Conservation (phyloP, 2,888 invertebrate genomes). For the Yponomeuta malinellus region DNA sequence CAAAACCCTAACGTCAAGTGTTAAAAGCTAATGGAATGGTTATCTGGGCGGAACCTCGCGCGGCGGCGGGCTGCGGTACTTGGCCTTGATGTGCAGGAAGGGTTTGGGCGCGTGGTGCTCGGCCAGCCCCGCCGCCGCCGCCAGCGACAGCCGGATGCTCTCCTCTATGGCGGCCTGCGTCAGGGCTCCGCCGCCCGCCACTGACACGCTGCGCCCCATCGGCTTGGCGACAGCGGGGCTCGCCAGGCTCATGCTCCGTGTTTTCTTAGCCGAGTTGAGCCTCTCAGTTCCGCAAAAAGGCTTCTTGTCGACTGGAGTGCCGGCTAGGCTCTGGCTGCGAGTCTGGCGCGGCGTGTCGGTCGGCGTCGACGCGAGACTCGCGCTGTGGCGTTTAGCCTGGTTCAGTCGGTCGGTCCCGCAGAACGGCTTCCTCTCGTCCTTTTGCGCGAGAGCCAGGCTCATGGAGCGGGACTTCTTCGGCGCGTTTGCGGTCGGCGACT, state of each 20-base stretch:
- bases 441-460: slow-evolving; percentile 48
- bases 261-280: slow-evolving; percentile 42
- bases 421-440: slow-evolving; percentile 42
- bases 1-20: slow-evolving; percentile 25
- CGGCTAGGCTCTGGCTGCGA: slow-evolving; percentile 62
- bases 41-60: slow-evolving; percentile 77
- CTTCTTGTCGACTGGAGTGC: slow-evolving; percentile 52
- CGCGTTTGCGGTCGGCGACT: slow-evolving; percentile 42
- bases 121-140: slow-evolving; percentile 61
- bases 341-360: slow-evolving; percentile 36
- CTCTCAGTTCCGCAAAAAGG: slow-evolving; percentile 35
- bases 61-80: slow-evolving; percentile 82
- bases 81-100: slow-evolving; percentile 83
- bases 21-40: slow-evolving; percentile 55
- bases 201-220: slow-evolving; percentile 44
- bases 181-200: slow-evolving; percentile 41
- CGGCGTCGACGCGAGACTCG: slow-evolving; percentile 45
- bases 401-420: slow-evolving; percentile 53
- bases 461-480: slow-evolving; percentile 66
- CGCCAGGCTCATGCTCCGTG: slow-evolving; percentile 64
- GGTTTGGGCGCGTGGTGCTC: slow-evolving; percentile 60
- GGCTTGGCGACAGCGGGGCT: slow-evolving; percentile 37
- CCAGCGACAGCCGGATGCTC: slow-evolving; percentile 60
- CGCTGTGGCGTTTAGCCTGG: slow-evolving; percentile 34
- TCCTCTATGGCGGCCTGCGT: slow-evolving; percentile 70